These are phyloP conservation scores for Polyodon spathula DNA, from an alignment of 2,113 vertebrate genomes.

Conservation along the genomic window DNA sequence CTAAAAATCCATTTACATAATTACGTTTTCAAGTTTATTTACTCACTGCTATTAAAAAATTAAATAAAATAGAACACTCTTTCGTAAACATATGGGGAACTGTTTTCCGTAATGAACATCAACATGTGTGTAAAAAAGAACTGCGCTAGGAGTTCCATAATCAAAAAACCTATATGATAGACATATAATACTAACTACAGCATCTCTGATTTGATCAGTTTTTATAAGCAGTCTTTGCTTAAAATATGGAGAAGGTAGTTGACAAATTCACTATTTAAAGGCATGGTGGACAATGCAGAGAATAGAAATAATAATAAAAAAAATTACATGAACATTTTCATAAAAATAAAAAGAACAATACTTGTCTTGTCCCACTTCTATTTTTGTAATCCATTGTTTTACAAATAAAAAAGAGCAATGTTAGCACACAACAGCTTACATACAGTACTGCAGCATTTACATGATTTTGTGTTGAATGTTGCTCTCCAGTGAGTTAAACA, in stretches of 20 bases:
- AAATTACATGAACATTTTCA: constrained; percentile 1
- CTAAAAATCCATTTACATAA: constrained; percentile 21
- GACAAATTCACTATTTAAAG: background rate
- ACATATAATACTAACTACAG: too few relatives aligned
- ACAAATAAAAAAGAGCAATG: background rate
- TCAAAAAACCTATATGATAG: too few relatives aligned
- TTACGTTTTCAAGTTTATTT: background rate
- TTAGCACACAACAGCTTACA: constrained; percentile 1
- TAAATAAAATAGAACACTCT: background rate
- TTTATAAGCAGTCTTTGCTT: too few relatives aligned
- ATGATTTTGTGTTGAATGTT: background rate
- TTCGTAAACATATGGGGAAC: background rate
- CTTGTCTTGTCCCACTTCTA: background rate
- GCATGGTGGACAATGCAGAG: background rate
- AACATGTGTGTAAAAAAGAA: background rate
- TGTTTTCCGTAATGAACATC: background rate
- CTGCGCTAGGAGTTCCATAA: too few relatives aligned
- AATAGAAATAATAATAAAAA: constrained; percentile 2
- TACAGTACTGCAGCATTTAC: background rate
- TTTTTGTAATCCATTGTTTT: background rate
- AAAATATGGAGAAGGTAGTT: background rate
- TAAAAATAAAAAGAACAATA: constrained; percentile 3
- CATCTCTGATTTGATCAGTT: too few relatives aligned
- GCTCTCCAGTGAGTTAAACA: constrained; percentile 26
- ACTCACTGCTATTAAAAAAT: background rate